Conservation (phyloP, 2,888 invertebrate genomes). For the Eupithecia subumbrata region DNA sequence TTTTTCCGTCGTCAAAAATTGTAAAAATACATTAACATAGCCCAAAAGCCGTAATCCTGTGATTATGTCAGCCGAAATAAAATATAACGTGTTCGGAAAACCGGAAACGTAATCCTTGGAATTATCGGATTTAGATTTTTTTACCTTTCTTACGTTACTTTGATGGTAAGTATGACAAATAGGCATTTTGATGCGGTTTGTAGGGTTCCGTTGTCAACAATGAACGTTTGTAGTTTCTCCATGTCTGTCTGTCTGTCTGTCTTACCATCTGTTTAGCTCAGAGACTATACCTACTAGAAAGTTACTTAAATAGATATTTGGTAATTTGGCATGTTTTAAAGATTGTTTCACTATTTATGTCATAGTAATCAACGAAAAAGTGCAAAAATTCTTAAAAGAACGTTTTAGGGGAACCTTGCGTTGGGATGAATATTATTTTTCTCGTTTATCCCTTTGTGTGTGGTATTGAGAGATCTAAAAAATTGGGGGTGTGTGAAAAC, state of each 20-base stretch:
- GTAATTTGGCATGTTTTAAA: background rate
- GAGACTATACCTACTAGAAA: background rate
- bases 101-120: slow-evolving; percentile 23
- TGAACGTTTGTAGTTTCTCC: background rate
- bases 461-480: background rate
- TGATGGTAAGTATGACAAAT: slow-evolving; percentile 1
- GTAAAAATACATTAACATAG: slow-evolving; percentile 18
- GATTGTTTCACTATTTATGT: too few species aligned
- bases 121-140: background rate
- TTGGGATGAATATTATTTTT: background rate
- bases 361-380: too few species aligned
- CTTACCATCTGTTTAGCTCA: background rate
- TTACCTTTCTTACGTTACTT: background rate
- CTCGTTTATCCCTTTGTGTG: background rate
- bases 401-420: too few species aligned
- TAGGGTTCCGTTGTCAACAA: background rate
- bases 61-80: slow-evolving; percentile 22
- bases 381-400: too few species aligned
- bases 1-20: slow-evolving; percentile 4
- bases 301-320: too few species aligned
- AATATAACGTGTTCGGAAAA: slow-evolving; percentile 20
- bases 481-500: background rate
- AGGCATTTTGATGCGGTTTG: background rate
- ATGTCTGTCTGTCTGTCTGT: background rate
- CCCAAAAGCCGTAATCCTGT: slow-evolving; percentile 25